Percentiles rank a stretch among this genome's conserved stretches.
phyloP scores from a whole-genome alignment of 1,140 invertebrate species.

The Uloborus diversus region DNA sequence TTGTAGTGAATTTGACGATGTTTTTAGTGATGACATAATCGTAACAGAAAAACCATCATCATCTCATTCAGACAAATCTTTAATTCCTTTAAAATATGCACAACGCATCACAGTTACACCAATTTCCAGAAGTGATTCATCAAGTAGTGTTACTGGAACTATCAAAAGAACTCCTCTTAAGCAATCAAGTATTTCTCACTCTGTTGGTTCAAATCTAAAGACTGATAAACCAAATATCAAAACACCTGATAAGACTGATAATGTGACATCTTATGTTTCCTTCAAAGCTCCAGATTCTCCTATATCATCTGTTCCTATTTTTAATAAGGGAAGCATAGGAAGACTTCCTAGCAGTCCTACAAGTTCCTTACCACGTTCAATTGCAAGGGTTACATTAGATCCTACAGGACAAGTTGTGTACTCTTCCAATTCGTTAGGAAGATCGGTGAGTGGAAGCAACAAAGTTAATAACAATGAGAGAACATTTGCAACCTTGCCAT shows the following conservation, averaged over 20 bases:
- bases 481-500: slow-evolving; percentile 54
- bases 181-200: neutral
- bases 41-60: neutral
- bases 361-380: slow-evolving; percentile 9
- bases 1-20: neutral
- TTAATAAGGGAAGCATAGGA: neutral
- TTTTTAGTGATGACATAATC: neutral
- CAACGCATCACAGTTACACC: slow-evolving; percentile 59
- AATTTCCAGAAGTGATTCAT: slow-evolving; percentile 60
- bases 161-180: slow-evolving; percentile 25
- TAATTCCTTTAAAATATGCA: slow-evolving; percentile 49
- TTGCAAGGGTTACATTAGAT: slow-evolving; percentile 82
- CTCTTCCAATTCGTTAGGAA: slow-evolving; percentile 84
- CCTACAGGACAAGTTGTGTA: slow-evolving; percentile 90
- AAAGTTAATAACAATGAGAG: slow-evolving; percentile 3
- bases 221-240: neutral
- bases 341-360: slow-evolving; percentile 1
- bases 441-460: slow-evolving; percentile 74
- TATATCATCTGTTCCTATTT: neutral
- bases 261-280: neutral
- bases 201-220: neutral
- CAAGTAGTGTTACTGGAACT: slow-evolving; percentile 8
- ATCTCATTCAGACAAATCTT: neutral
- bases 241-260: neutral
- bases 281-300: slow-evolving; percentile 34